Evolutionary conservation across 2,113 vertebrate species (phyloP).

Genomic region (Arvicanthis niloticus): DNA sequence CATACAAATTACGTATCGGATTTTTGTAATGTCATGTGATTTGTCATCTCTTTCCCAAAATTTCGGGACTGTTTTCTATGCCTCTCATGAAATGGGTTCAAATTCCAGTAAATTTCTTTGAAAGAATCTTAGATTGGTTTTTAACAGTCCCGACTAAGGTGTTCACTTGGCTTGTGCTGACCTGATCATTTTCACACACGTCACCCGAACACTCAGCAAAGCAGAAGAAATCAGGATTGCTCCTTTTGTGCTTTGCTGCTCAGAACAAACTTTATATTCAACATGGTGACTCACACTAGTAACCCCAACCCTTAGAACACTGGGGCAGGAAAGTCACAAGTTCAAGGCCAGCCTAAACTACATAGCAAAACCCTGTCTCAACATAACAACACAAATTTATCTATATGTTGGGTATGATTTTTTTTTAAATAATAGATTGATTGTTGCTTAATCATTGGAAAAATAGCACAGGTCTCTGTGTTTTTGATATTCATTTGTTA

Average conservation of each 20-base stretch:
- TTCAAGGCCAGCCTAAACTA: neutral
- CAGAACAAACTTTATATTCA: neutral
- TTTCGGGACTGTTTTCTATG: neutral
- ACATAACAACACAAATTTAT: neutral
- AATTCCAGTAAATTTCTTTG: slow-evolving; percentile 35
- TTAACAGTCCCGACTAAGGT: neutral
- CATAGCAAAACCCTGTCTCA: neutral
- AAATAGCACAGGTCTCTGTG: neutral
- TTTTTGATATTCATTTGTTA: slow-evolving; percentile 13
- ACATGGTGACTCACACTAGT: neutral
- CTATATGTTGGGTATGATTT: neutral
- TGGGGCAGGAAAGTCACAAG: neutral
- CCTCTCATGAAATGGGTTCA: slow-evolving; percentile 4
- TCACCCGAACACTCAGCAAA: slow-evolving; percentile 24
- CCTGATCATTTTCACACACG: neutral
- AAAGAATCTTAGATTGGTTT: slow-evolving; percentile 21
- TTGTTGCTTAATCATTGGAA: neutral
- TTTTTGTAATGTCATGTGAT: neutral
- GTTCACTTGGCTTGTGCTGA: neutral
- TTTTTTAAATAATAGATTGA: neutral
- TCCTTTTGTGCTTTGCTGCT: neutral
- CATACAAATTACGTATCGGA: slow-evolving; percentile 1
- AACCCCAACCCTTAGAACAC: neutral
- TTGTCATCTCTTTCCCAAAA: neutral
- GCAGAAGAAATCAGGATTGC: neutral